Conservation (phyloP, 1,140 invertebrate genomes). For the Brachionus manjavacas region DNA sequence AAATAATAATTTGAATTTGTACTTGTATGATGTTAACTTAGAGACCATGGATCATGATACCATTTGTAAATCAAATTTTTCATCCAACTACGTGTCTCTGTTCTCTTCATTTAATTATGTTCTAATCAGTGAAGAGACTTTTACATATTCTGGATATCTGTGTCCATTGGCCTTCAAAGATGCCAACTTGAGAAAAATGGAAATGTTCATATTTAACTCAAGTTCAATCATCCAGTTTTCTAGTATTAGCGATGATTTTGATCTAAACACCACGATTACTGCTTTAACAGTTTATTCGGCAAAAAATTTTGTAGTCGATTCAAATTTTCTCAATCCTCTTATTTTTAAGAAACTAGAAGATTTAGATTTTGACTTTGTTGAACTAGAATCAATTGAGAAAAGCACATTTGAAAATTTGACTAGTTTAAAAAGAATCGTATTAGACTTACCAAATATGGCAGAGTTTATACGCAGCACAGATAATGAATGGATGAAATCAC, state of each 20-base stretch:
- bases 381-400: background rate
- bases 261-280: background rate
- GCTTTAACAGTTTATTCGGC: background rate
- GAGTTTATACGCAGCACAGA: background rate
- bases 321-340: background rate
- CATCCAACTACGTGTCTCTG: background rate
- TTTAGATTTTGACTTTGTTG: background rate
- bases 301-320: background rate
- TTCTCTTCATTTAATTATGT: constrained; percentile 13
- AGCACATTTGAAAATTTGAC: background rate
- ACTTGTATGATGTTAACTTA: background rate
- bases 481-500: background rate
- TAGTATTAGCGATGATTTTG: background rate
- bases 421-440: background rate
- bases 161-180: background rate
- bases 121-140: background rate
- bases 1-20: background rate
- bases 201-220: background rate
- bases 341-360: background rate
- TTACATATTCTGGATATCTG: background rate
- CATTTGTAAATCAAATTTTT: background rate
- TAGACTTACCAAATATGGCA: background rate
- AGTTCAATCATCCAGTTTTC: background rate
- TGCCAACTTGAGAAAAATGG: constrained; percentile 1
- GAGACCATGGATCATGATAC: background rate